Percentiles rank a stretch among this genome's conserved stretches.
Conservation (phyloP, 2,888 invertebrate genomes). For the Conops quadrifasciatus region DNA sequence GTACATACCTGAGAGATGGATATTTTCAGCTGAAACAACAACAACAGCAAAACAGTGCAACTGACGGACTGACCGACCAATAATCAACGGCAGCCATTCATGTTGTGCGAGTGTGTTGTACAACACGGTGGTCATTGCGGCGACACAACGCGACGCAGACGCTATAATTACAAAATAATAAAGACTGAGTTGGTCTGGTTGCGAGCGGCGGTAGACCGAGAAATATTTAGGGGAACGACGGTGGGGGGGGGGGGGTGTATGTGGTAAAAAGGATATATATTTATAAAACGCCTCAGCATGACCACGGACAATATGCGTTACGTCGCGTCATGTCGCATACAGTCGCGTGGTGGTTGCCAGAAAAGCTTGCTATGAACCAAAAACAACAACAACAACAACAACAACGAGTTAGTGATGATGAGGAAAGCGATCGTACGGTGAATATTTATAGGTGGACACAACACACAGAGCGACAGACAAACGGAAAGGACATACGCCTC, state of each 20-base stretch:
- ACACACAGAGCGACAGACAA: no score
- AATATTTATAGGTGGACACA: no score
- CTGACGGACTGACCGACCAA: not conserved
- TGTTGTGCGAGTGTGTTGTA: not conserved
- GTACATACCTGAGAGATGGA: no score
- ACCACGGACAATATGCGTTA: constrained; percentile 25
- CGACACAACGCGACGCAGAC: constrained; percentile 10
- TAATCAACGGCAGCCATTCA: not conserved
- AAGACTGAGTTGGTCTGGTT: no score
- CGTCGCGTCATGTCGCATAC: not conserved
- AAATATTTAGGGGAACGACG: not conserved
- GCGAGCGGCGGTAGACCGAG: not conserved
- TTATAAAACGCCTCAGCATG: constrained; percentile 15
- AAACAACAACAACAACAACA: not conserved
- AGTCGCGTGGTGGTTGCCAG: not conserved
- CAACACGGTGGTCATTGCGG: constrained; percentile 12
- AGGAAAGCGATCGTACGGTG: no score
- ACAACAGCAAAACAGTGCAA: constrained; percentile 9
- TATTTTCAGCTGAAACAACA: not conserved
- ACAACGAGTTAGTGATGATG: no score
- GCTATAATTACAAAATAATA: constrained; percentile 33
- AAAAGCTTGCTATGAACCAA: not conserved
- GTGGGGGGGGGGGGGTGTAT: not conserved
- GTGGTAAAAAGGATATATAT: not conserved
- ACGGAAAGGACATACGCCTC: no score